Evolutionary conservation across 2,888 invertebrate species (phyloP).

Genomic region (Eupithecia vulgata): DNA sequence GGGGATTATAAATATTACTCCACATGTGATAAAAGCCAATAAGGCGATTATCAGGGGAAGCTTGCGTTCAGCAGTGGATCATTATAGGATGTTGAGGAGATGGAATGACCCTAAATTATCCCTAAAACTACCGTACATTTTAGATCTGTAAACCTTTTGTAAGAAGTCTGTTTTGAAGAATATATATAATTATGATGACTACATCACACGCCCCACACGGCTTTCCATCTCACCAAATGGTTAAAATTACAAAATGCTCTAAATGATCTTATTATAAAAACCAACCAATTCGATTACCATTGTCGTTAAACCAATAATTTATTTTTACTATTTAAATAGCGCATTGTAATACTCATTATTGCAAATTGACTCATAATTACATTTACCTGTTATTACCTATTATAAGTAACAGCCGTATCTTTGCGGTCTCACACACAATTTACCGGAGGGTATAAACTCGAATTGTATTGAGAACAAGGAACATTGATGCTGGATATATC

Average conservation of each 20-base stretch:
- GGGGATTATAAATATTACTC: no score
- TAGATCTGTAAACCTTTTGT: no score
- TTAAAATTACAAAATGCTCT: not conserved
- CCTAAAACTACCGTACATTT: no score
- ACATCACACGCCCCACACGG: no score
- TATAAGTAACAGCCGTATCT: constrained; percentile 47
- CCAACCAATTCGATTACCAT: constrained; percentile 12
- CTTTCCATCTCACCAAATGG: not conserved
- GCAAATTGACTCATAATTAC: constrained; percentile 37
- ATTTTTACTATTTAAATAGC: constrained; percentile 25
- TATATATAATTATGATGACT: no score
- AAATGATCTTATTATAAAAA: constrained; percentile 6
- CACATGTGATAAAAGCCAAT: no score
- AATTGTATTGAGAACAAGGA: constrained; percentile 58
- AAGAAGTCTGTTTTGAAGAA: no score
- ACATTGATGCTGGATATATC: constrained; percentile 47
- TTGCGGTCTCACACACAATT: constrained; percentile 76
- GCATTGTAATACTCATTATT: constrained; percentile 30
- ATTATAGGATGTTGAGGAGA: no score
- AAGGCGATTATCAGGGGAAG: no score
- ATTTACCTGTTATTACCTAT: constrained; percentile 43
- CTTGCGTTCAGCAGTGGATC: no score
- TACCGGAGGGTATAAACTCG: constrained; percentile 69
- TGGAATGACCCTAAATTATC: no score
- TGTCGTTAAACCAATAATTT: constrained; percentile 19